phyloP scores from a whole-genome alignment of 2,113 vertebrate species.

The Muntiacus reevesi region DNA sequence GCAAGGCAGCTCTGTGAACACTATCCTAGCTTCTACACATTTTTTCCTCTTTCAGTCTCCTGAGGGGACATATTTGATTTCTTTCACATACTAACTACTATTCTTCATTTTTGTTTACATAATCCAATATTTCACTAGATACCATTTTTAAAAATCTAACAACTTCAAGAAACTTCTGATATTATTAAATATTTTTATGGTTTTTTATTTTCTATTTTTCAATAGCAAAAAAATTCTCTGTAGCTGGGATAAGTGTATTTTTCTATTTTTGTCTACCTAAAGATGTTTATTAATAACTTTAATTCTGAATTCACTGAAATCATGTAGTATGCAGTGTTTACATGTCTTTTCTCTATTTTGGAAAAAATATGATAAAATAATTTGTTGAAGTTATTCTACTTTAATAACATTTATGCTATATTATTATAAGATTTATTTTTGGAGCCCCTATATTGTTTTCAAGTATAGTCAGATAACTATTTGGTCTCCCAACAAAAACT shows the following conservation, averaged over 20 bases:
- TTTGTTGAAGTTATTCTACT: background rate
- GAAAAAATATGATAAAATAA: slow-evolving; percentile 12
- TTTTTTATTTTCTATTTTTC: slow-evolving; percentile 2
- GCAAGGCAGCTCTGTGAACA: background rate
- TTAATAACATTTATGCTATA: background rate
- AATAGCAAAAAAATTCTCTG: background rate
- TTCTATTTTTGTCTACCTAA: slow-evolving; percentile 14
- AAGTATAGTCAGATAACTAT: background rate
- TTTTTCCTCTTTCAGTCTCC: slow-evolving; percentile 3
- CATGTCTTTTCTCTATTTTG: background rate
- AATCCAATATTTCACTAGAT: slow-evolving; percentile 6
- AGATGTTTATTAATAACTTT: slow-evolving; percentile 4
- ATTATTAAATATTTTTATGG: background rate
- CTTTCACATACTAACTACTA: background rate
- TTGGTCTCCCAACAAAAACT: background rate
- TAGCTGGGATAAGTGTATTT: background rate
- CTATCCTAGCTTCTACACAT: background rate
- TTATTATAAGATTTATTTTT: background rate
- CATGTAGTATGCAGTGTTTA: background rate
- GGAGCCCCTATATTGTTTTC: background rate
- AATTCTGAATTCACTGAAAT: slow-evolving; percentile 36
- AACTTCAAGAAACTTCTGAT: background rate
- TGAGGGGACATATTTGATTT: background rate
- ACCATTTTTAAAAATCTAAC: background rate
- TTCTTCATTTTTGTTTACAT: slow-evolving; percentile 8